Conservation (phyloP, 2,797 vertebrate genomes). For the Cynodonichthys magdalenae region DNA sequence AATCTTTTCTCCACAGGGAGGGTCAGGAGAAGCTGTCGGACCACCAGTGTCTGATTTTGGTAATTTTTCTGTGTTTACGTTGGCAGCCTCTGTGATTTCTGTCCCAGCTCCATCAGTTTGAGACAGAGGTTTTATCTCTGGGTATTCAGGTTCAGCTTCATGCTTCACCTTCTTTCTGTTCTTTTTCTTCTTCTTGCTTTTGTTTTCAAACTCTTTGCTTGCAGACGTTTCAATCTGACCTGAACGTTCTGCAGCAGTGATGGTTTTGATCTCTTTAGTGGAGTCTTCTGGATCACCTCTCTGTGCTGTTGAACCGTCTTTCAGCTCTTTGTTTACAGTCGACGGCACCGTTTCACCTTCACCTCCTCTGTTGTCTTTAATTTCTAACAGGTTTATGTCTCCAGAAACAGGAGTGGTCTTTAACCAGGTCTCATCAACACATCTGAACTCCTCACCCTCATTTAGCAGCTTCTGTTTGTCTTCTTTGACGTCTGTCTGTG, state of each 20-base stretch:
- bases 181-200: constrained; percentile 70
- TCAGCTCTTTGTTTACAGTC: constrained; percentile 8
- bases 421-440: constrained; percentile 11
- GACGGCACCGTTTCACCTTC: constrained; percentile 4
- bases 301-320: constrained; percentile 10
- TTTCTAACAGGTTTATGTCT: constrained; percentile 13
- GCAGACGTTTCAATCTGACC: constrained; percentile 5
- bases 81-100: constrained; percentile 4
- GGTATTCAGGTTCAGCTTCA: constrained; percentile 31
- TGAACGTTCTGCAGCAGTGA: constrained; percentile 25
- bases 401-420: neutral
- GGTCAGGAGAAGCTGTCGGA: neutral
- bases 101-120: constrained; percentile 17
- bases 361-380: constrained; percentile 9
- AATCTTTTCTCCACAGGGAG: neutral
- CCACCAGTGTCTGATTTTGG: constrained; percentile 15
- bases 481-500: constrained; percentile 6
- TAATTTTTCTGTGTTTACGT: constrained; percentile 1
- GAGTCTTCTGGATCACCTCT: constrained; percentile 18
- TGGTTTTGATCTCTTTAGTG: constrained; percentile 17
- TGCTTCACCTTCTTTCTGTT: constrained; percentile 63
- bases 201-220: constrained; percentile 46
- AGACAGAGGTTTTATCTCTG: constrained; percentile 2
- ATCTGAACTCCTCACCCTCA: neutral
- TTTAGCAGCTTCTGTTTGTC: neutral